Evolutionary conservation across 2,888 invertebrate species (phyloP).

Genomic region (Amphipyra tragopoginis): DNA sequence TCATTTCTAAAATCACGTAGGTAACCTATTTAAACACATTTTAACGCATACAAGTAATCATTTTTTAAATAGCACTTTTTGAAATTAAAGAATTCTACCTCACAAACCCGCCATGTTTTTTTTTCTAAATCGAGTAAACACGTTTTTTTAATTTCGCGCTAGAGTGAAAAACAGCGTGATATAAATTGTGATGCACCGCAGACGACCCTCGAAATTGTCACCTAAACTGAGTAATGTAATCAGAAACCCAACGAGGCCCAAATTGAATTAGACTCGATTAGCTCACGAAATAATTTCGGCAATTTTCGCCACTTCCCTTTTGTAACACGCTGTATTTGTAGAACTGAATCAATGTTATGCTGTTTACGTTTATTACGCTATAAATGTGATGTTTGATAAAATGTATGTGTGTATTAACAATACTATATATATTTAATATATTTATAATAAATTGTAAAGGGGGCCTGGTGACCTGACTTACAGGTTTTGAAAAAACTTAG

Average conservation of each 20-base stretch:
- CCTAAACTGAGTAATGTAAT: conserved; percentile 49
- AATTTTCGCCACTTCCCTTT: conserved; percentile 26
- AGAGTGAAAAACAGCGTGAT: conserved; percentile 24
- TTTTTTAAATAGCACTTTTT: not conserved
- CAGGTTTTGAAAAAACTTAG: no score
- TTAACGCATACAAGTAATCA: no score
- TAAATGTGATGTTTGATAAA: conserved; percentile 26
- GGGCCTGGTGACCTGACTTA: no score
- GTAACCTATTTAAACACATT: no score
- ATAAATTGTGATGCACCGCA: conserved; percentile 39
- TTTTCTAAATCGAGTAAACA: not conserved
- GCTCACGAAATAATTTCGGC: conserved; percentile 45
- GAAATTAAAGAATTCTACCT: no score
- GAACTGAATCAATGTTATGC: conserved; percentile 23
- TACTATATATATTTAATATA: no score
- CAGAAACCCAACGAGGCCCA: conserved; percentile 26
- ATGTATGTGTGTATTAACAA: conserved; percentile 22
- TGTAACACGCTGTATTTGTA: conserved; percentile 30
- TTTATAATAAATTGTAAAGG: no score
- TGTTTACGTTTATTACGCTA: conserved; percentile 25
- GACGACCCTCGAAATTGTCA: conserved; percentile 37
- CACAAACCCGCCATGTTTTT: not conserved
- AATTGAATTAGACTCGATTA: conserved; percentile 55
- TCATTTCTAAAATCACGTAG: no score
- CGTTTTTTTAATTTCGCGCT: conserved; percentile 1